A percentile compares a stretch with the other conserved stretches of the same genome.
phyloP scores from a whole-genome alignment of 2,797 vertebrate genomes.

The Channallabes apus region DNA sequence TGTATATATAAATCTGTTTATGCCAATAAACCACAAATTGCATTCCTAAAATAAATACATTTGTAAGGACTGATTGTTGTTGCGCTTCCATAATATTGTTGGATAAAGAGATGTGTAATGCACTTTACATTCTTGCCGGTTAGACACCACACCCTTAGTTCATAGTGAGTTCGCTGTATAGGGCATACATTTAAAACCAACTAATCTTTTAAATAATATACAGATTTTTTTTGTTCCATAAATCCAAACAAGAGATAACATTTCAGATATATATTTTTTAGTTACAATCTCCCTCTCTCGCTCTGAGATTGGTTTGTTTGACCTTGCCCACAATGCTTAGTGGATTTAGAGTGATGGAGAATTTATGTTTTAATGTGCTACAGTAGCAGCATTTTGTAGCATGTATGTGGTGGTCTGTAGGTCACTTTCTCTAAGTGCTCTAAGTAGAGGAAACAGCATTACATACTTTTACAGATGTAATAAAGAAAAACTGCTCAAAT shows the following conservation, averaged over 20 bases:
- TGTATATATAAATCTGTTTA: no score
- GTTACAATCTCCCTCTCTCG: not conserved
- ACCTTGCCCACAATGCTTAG: conserved; percentile 27
- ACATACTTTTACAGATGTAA: not conserved
- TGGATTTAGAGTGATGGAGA: conserved; percentile 8
- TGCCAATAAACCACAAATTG: conserved; percentile 3
- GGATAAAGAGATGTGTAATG: not conserved
- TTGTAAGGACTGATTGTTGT: not conserved
- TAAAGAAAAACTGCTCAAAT: not conserved
- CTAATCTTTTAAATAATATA: not conserved
- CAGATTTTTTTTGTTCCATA: not conserved
- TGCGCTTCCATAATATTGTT: not conserved
- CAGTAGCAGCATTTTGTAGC: conserved; percentile 8
- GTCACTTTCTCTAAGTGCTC: conserved; percentile 21
- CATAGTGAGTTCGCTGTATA: not conserved
- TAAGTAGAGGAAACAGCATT: conserved; percentile 12
- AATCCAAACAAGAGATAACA: not conserved
- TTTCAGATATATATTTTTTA: not conserved
- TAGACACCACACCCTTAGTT: not conserved
- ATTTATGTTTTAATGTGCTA: conserved; percentile 23
- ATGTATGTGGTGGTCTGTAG: conserved; percentile 17
- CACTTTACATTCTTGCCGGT: not conserved
- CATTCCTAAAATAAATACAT: not conserved
- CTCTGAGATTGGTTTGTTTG: conserved; percentile 6
- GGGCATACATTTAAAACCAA: not conserved